phyloP scores from a whole-genome alignment of 2,888 invertebrate genomes.

The Meloe dianella region DNA sequence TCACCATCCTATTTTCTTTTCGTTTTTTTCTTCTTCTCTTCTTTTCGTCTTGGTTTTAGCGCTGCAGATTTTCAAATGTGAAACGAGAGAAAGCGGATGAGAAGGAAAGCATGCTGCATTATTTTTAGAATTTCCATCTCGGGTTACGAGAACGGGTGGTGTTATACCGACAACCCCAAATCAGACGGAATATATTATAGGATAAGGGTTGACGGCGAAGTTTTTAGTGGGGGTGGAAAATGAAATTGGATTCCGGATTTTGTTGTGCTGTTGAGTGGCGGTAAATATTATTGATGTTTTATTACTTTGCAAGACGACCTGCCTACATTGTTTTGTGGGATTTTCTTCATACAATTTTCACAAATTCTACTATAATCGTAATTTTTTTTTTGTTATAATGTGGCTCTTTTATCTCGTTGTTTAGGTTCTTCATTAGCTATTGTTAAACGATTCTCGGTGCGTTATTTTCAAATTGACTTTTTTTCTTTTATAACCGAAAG shows the following conservation, averaged over 20 bases:
- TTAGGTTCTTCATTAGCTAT: too few species aligned
- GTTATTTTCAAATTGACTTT: not conserved
- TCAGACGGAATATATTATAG: conserved; percentile 50
- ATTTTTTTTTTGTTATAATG: not conserved
- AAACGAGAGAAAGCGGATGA: conserved; percentile 20
- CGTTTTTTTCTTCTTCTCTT: conserved; percentile 13
- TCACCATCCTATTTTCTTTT: conserved; percentile 35
- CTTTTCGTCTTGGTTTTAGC: not conserved
- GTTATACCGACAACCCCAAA: conserved; percentile 43
- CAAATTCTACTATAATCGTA: not conserved
- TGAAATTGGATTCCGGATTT: conserved; percentile 45
- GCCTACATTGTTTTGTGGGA: not conserved
- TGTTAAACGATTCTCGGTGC: not conserved
- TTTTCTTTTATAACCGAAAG: not conserved
- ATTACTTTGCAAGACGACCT: conserved; percentile 27
- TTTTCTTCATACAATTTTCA: not conserved
- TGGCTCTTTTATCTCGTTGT: too few species aligned
- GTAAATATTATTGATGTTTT: conserved; percentile 43
- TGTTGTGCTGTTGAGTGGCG: conserved; percentile 38
- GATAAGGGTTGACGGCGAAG: conserved; percentile 45
- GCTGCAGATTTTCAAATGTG: conserved; percentile 37
- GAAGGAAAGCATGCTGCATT: conserved; percentile 40
- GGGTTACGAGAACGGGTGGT: conserved; percentile 38
- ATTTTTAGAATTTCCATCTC: conserved; percentile 48
- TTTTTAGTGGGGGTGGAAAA: conserved; percentile 41